Base-by-base conservation (phyloP, 2,113 vertebrate genomes). In the Petromus typicus region DNA sequence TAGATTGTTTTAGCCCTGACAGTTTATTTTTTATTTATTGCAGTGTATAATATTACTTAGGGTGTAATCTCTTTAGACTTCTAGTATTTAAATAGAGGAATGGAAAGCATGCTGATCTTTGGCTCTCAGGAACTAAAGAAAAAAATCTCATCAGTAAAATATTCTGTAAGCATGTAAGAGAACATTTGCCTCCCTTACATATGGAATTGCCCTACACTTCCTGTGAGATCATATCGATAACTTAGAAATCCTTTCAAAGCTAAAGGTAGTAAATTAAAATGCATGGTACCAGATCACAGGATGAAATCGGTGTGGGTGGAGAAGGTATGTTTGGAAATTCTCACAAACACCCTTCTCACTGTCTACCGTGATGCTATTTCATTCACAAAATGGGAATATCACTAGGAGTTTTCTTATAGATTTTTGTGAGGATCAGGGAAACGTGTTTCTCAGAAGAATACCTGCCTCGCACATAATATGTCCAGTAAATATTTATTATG, bases 61-160 rank as follows among this genome's bases (percentile, higher is more conserved):
- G 2, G 75, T 94, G 16, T 45, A 73, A 86, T 94, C 80, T 92
- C 66, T 89, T 97, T 93, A 54, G 57, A 93, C 82, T n/a, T 61
- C 43, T 37, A 63, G 14, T 90, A 43, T 94, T 91, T 90, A 91
- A 75, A 37, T 90, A 18, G 40, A 22, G 18, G 22, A 96, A 87
- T 64, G 63, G 90, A 94, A 86, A 86, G 20, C 25, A 56, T 32
- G 16, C 32, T 90, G 40, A 89, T 54, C 18, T 13, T 56, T 88
- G 27, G 54, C 23, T 66, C 16, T 1, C 17, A 69, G 84, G 48
- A 80, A 92, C 11, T 66, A 45, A 75, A 86, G 20, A 48, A 80
- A 95, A 51, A 93, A 87, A 75, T 56, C 37, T 61, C 83, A 59
- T 86, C 27, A 37, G 91, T 66, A 79, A 51, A 87, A 61, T 85